These are phyloP conservation scores for Linnaemya tessellans DNA, from an alignment of 2,888 invertebrate species.

Conservation along the genomic window DNA sequence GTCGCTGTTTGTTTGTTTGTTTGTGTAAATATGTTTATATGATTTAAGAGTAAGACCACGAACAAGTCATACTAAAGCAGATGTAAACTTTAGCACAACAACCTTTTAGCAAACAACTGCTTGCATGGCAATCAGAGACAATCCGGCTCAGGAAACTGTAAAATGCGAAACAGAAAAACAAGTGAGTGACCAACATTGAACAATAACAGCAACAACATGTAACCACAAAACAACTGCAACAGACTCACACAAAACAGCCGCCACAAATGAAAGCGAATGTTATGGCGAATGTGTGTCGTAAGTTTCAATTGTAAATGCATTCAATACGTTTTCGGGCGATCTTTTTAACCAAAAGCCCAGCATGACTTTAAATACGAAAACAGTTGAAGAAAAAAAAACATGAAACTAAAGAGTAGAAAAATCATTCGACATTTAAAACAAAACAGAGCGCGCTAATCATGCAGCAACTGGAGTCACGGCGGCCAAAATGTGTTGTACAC, in stretches of 20 bases:
- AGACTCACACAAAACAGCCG: slow-evolving; percentile 41
- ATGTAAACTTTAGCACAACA: slow-evolving; percentile 66
- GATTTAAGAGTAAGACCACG: slow-evolving; percentile 58
- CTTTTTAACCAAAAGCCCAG: slow-evolving; percentile 59
- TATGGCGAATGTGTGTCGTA: slow-evolving; percentile 41
- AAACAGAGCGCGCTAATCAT: slow-evolving; percentile 56
- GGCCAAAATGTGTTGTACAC: slow-evolving; percentile 10
- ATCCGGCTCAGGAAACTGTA: slow-evolving; percentile 55
- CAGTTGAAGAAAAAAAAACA: not conserved
- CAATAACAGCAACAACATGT: slow-evolving; percentile 20
- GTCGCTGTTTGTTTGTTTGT: slow-evolving; percentile 13
- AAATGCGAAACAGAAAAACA: slow-evolving; percentile 37
- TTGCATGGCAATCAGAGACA: slow-evolving; percentile 41
- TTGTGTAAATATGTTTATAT: slow-evolving; percentile 17
- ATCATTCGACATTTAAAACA: slow-evolving; percentile 44
- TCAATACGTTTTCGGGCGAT: slow-evolving; percentile 37
- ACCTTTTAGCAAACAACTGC: slow-evolving; percentile 35
- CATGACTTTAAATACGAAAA: slow-evolving; percentile 59
- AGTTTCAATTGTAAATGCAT: slow-evolving; percentile 47
- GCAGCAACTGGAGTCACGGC: slow-evolving; percentile 39
- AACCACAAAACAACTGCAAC: slow-evolving; percentile 38
- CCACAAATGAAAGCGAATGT: slow-evolving; percentile 70
- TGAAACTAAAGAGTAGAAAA: slow-evolving; percentile 18
- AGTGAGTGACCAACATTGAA: slow-evolving; percentile 62
- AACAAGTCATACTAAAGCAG: slow-evolving; percentile 64